These are phyloP conservation scores for Solenodon paradoxus DNA, from an alignment of 2,113 vertebrate genomes.

Conservation along the genomic window DNA sequence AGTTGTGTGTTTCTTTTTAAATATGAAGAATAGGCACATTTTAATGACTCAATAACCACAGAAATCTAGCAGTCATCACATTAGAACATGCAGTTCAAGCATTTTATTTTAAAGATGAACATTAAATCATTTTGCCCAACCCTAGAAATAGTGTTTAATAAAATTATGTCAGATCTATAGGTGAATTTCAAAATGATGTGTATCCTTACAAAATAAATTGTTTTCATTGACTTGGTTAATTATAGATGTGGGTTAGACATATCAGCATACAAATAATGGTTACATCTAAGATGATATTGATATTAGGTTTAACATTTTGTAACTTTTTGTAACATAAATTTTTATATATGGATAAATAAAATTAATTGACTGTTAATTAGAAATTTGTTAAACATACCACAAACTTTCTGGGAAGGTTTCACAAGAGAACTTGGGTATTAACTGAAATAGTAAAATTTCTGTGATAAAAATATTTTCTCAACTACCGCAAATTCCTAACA, in stretches of 20 bases:
- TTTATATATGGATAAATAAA: background rate
- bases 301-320: background rate
- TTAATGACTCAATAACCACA: background rate
- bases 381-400: background rate
- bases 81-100: background rate
- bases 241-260: background rate
- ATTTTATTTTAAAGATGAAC: background rate
- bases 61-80: background rate
- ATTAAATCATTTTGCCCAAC: background rate
- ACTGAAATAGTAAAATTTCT: background rate
- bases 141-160: background rate
- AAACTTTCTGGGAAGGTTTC: background rate
- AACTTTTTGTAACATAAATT: background rate
- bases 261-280: no score
- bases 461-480: no score
- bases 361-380: background rate
- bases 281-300: no score
- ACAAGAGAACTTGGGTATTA: background rate
- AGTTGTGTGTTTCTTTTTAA: background rate
- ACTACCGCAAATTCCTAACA: background rate
- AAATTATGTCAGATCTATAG: background rate
- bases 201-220: no score
- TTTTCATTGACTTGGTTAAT: background rate
- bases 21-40: background rate
- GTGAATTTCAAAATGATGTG: background rate